A percentile compares a stretch with the other conserved stretches of the same genome.
These are phyloP conservation scores for Anoplolepis gracilipes DNA, from an alignment of 1,140 invertebrate species.

Conservation along the genomic window DNA sequence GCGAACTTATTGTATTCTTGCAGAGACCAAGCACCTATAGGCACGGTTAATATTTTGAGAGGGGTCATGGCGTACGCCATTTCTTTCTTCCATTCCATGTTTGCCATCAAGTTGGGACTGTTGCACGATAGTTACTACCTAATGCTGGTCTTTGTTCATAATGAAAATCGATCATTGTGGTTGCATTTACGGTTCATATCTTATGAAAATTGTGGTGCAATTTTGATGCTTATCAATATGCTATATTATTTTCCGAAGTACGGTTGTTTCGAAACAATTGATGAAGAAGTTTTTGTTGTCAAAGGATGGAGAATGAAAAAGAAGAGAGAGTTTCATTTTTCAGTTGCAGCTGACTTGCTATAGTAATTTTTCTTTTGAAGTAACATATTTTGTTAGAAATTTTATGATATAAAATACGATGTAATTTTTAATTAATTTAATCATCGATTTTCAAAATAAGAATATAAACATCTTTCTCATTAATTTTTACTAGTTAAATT, in stretches of 20 bases:
- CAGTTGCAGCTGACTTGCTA: neutral
- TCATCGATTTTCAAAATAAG: neutral
- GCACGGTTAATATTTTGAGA: conserved; percentile 44
- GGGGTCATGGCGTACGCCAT: conserved; percentile 50
- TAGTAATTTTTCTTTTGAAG: neutral
- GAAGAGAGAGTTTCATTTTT: conserved; percentile 1
- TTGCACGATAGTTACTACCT: neutral
- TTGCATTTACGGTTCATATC: neutral
- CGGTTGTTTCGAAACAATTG: conserved; percentile 20
- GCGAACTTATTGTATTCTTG: conserved; percentile 28
- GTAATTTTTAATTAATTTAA: neutral
- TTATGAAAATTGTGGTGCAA: conserved; percentile 19
- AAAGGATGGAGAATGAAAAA: neutral
- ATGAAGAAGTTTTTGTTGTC: neutral
- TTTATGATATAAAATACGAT: neutral
- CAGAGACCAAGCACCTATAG: conserved; percentile 65
- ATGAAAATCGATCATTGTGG: conserved; percentile 6
- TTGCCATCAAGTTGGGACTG: neutral
- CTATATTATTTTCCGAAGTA: conserved; percentile 1
- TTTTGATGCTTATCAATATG: conserved; percentile 12
- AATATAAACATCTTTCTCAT: no score
- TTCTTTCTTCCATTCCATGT: conserved; percentile 28
- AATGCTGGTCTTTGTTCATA: conserved; percentile 10
- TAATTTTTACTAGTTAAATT: no score
- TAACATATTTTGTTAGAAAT: neutral